Evolutionary conservation across 2,113 vertebrate species (phyloP), one percentile per base, ranked within the genome.

Genomic region (Alexandromys fortis): DNA sequence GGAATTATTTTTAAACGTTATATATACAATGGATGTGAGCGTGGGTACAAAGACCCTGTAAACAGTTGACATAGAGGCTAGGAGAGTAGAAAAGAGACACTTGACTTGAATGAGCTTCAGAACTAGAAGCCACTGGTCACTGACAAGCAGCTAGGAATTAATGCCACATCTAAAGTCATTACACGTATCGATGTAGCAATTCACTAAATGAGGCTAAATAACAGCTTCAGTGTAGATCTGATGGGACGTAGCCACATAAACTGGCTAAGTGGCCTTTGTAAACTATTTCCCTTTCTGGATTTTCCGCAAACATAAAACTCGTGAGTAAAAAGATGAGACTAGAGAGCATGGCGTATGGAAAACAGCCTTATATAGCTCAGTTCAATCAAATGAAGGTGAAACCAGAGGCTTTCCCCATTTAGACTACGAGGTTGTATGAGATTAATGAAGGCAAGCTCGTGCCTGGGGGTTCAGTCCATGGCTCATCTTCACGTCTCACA

Each of bases 1-100:
- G 85, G 35, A 94, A 78, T 73, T 89, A 63, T 78, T 97, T 79
- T 97, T 79, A 95, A 86, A 79, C 35, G 17, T 89, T 55, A 82
- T 45, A 65, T 11, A 85, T 65, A 76, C 0, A 42, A 22, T 92
- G n/a, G 91, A 58, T 17, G 13, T 55, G 68, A 76, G n/a, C 47
- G 7, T 95, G 63, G 75, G n/a, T 81, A 91, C 75, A 88, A 88
- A 96, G 70, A 63, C 61, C 65, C n/a, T 21, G 19, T 58, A 49
- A 68, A 22, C 12, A 91, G 24, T 49, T 89, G 83, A 33, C 42
- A 81, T 24, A 83, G 83, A 97, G n/a, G 30, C 26, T 89, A 42
- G n/a, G 13, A 30, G 76, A 92, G 61, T 61, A 92, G 67, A 24
- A 42, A 92, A 96, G 68, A 91, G 26, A 93, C 30, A 24, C 42